Evolutionary conservation across 2,113 vertebrate genomes (phyloP), one percentile per base, ranked within the genome.

Genomic region (Campylomormyrus numenius): DNA sequence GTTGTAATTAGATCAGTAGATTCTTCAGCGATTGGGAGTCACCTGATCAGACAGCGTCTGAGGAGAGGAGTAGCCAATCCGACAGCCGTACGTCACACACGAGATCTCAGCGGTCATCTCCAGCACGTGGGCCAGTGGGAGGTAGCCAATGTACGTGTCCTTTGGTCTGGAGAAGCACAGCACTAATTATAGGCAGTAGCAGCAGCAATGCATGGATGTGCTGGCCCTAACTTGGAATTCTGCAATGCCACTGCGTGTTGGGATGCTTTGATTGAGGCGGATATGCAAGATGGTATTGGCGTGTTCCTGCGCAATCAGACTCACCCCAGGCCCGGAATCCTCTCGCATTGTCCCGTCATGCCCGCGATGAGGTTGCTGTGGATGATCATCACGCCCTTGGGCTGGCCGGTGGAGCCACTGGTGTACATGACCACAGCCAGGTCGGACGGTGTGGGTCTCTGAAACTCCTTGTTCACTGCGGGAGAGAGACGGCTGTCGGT

Each of bases 341-440:
- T 96, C 90, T 99, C 97, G 53, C 98, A 99, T 50, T 99, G 98
- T 90, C 98, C 98, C 0, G 98, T 96, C 98, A 99, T 99, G 74
- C 98, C 98, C 39, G 98, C 97, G 89, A 98, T 98, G 46, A 99
- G 89, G 93, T 99, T 99, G 90, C 97, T 97, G 91, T 99, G 98
- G 89, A 95, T 92, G 93, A 99, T 99, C 97, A 98, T 97, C 92
- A 99, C 98, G 92, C 98, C 98, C 95, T 99, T 99, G 49, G 98
- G 98, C 86, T 93, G 95, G 62, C 98, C 98, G 0, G 98, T 99
- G 4, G 98, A 99, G 7, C 98, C 98, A 4, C 98, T 99, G 89
- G 98, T 99, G 91, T 99, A 99, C 98, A 99, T 99, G 31, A 99
- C 96, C 56, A 99, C 95, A 19, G 98, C 98, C 91, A 99, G 91